phyloP scores from a whole-genome alignment of 2,888 invertebrate genomes.

The Drosophila aldrichi region DNA sequence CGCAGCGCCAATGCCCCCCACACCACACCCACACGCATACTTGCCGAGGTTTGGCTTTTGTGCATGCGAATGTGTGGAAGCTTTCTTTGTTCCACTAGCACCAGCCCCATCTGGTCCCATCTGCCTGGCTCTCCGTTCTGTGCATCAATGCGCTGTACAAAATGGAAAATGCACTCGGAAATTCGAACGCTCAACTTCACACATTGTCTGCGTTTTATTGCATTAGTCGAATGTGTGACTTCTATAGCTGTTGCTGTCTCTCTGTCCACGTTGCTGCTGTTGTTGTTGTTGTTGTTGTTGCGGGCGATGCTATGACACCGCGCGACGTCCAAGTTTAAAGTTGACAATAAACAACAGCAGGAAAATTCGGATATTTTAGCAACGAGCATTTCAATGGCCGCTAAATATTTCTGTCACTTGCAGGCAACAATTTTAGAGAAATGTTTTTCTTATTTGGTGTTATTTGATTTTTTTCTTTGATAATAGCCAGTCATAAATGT shows the following conservation, averaged over 20 bases:
- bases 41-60: conserved; percentile 57
- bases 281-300: conserved; percentile 11
- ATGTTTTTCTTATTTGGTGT: not conserved
- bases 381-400: conserved; percentile 17
- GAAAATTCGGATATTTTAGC: conserved; percentile 1
- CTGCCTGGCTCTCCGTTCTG: conserved; percentile 13
- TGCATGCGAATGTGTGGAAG: conserved; percentile 22
- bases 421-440: conserved; percentile 10
- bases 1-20: conserved; percentile 2
- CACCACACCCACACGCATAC: conserved; percentile 24
- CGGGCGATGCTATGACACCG: conserved; percentile 21
- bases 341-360: conserved; percentile 28
- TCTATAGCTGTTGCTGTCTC: conserved; percentile 15
- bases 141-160: conserved; percentile 55
- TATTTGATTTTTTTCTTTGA: too few species aligned
- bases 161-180: conserved; percentile 75
- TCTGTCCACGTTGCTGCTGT: conserved; percentile 10
- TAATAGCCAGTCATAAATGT: not conserved
- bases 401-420: conserved; percentile 30
- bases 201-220: conserved; percentile 78
- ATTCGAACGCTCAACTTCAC: conserved; percentile 76
- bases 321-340: conserved; percentile 15
- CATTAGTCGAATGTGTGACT: conserved; percentile 55
- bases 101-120: not conserved
- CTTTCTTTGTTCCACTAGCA: conserved; percentile 43